phyloP scores from a whole-genome alignment of 2,888 invertebrate species.

The Drosophila fungiperda region DNA sequence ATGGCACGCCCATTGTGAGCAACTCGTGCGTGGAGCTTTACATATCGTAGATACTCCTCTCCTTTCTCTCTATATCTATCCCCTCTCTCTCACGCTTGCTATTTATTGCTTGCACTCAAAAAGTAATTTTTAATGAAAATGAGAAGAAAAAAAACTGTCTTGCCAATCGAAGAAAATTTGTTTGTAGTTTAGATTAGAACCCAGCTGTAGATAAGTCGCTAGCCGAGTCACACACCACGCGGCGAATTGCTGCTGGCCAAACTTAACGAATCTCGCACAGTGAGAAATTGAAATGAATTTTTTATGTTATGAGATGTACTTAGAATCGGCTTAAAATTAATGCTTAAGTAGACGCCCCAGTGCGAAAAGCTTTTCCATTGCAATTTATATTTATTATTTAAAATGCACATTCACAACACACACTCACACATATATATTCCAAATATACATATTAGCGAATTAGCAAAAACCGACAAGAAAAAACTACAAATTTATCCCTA shows the following conservation, averaged over 20 bases:
- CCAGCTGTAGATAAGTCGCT: conserved; percentile 45
- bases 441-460: conserved; percentile 75
- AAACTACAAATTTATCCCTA: conserved; percentile 82
- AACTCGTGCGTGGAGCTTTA: conserved; percentile 82
- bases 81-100: conserved; percentile 15
- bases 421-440: conserved; percentile 55
- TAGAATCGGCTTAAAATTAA: conserved; percentile 34
- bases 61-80: background rate
- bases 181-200: conserved; percentile 69
- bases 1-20: conserved; percentile 64
- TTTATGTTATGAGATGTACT: conserved; percentile 12
- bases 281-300: conserved; percentile 55
- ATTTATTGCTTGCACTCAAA: conserved; percentile 16
- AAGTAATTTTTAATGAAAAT: conserved; percentile 28
- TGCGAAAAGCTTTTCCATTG: conserved; percentile 54
- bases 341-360: conserved; percentile 70
- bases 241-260: conserved; percentile 43
- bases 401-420: conserved; percentile 10
- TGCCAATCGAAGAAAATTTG: conserved; percentile 78
- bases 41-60: conserved; percentile 63
- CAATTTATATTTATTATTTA: conserved; percentile 60
- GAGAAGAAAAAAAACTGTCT: conserved; percentile 37
- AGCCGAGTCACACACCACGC: conserved; percentile 57
- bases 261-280: conserved; percentile 59
- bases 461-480: conserved; percentile 54